Evolutionary conservation across 2,888 invertebrate genomes (phyloP).

Genomic region (Ochropleura plecta): DNA sequence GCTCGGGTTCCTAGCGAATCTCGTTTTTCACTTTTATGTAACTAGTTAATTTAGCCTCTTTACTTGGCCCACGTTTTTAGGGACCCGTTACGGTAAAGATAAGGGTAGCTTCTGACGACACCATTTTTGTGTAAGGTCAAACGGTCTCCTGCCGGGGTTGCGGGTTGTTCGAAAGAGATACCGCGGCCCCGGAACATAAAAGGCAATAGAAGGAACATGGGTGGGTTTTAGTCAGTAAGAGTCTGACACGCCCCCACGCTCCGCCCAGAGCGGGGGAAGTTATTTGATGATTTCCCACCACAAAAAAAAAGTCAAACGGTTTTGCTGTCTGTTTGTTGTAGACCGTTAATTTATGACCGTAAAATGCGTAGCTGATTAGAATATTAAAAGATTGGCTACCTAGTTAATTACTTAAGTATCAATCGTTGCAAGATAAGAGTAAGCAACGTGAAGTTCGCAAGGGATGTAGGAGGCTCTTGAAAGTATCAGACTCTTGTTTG

Average conservation of each 20-base stretch:
- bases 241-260: no score
- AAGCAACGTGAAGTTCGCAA: no score
- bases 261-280: no score
- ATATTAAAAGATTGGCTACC: neutral
- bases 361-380: neutral
- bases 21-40: conserved; percentile 67
- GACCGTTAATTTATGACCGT: neutral
- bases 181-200: no score
- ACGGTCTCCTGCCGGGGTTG: no score
- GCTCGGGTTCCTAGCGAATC: conserved; percentile 32
- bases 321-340: no score
- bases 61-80: conserved; percentile 35
- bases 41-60: conserved; percentile 63
- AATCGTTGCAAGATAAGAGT: neutral
- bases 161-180: no score
- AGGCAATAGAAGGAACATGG: no score
- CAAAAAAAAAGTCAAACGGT: neutral
- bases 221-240: no score
- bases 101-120: neutral
- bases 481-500: neutral
- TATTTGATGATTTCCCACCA: no score
- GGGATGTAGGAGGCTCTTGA: no score
- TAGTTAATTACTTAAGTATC: neutral
- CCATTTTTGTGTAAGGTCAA: neutral
- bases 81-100: neutral